These are phyloP conservation scores for Drosophila aff. DNA, from an alignment of 1,140 invertebrate genomes.

Conservation along the genomic window DNA sequence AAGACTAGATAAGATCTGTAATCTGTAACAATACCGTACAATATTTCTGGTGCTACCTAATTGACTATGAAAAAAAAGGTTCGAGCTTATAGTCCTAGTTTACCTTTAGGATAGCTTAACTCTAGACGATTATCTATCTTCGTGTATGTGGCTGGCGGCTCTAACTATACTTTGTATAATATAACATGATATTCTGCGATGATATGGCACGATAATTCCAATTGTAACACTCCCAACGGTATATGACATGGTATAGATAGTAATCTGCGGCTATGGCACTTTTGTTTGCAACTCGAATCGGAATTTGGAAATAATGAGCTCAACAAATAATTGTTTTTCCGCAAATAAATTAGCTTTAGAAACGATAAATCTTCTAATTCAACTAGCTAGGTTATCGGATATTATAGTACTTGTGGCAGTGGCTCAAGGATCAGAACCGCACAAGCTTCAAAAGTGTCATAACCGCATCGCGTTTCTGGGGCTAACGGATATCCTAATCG, in stretches of 20 bases:
- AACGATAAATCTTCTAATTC: slow-evolving; percentile 1
- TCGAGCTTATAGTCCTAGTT: slow-evolving; percentile 9
- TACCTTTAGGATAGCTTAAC: slow-evolving; percentile 27
- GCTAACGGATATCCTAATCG: slow-evolving; percentile 1
- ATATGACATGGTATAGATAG: slow-evolving; percentile 18
- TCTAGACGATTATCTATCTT: slow-evolving; percentile 31
- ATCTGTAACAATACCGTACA: slow-evolving; percentile 37
- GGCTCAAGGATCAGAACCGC: not conserved
- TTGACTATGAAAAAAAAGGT: slow-evolving; percentile 44
- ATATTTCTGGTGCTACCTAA: slow-evolving; percentile 49
- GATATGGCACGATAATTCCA: slow-evolving; percentile 78
- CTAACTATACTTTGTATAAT: slow-evolving; percentile 54
- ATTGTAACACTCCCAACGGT: slow-evolving; percentile 32
- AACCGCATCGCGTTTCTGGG: not conserved
- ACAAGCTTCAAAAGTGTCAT: slow-evolving; percentile 7
- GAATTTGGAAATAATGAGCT: not conserved
- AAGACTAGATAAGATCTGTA: slow-evolving; percentile 33
- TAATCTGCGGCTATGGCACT: slow-evolving; percentile 15
- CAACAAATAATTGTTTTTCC: not conserved
- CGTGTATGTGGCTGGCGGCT: slow-evolving; percentile 25
- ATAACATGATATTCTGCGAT: slow-evolving; percentile 78
- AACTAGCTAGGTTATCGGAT: slow-evolving; percentile 5
- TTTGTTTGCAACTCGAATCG: not conserved
- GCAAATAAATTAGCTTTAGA: not conserved
- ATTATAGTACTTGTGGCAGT: not conserved